A percentile compares a stretch with the other conserved stretches of the same genome.
phyloP scores from a whole-genome alignment of 1,140 invertebrate species.

The Orius insidiosus region DNA sequence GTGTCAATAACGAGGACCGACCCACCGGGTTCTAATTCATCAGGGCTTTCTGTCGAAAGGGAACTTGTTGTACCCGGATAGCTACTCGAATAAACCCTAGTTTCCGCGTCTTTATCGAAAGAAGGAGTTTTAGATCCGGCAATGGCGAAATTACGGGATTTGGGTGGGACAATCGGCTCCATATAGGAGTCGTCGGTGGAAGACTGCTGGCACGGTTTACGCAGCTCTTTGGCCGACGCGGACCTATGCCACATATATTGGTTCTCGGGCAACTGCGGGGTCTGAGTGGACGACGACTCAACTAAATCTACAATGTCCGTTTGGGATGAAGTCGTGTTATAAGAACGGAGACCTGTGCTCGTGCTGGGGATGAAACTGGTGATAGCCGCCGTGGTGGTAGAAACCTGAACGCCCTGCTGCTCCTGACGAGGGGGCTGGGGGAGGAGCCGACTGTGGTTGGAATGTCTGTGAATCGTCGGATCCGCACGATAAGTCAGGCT shows the following conservation, averaged over 20 bases:
- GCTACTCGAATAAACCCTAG: slow-evolving; percentile 60
- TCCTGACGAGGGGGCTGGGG: slow-evolving; percentile 14
- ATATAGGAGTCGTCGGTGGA: slow-evolving; percentile 1
- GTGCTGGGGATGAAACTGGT: slow-evolving; percentile 5
- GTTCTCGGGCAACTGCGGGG: slow-evolving; percentile 22
- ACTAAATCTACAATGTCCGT: slow-evolving; percentile 23
- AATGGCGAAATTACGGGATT: slow-evolving; percentile 22
- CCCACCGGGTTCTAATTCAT: slow-evolving; percentile 27
- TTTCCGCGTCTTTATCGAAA: slow-evolving; percentile 23
- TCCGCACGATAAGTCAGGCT: slow-evolving; percentile 22
- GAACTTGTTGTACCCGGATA: slow-evolving; percentile 59
- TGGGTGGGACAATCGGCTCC: slow-evolving; percentile 10
- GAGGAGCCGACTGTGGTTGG: slow-evolving; percentile 5
- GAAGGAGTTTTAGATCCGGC: slow-evolving; percentile 21
- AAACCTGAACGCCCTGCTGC: slow-evolving; percentile 13
- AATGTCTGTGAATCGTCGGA: slow-evolving; percentile 11
- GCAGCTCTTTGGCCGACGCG: slow-evolving; percentile 40
- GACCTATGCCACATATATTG: slow-evolving; percentile 50
- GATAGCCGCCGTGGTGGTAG: slow-evolving; percentile 4
- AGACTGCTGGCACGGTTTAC: slow-evolving; percentile 10
- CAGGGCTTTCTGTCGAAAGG: slow-evolving; percentile 38
- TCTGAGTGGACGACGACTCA: slow-evolving; percentile 17
- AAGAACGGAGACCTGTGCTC: slow-evolving; percentile 16
- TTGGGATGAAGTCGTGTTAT: slow-evolving; percentile 19
- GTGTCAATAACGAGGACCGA: slow-evolving; percentile 21